These are phyloP conservation scores for Ardeotis arabs DNA, from an alignment of 2,113 vertebrate species.

Conservation along the genomic window DNA sequence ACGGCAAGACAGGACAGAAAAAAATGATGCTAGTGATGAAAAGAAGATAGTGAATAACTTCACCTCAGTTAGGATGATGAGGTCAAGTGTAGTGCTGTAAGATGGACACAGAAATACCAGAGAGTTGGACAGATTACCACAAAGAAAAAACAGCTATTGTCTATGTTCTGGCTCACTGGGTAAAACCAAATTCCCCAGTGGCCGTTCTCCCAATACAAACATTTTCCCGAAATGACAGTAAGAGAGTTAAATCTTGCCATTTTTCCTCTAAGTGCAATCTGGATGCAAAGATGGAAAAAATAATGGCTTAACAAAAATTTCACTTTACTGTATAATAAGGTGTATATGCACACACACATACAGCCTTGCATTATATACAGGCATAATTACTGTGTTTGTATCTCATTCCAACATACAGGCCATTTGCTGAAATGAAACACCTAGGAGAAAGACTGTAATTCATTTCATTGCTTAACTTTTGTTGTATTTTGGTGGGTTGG, in stretches of 20 bases:
- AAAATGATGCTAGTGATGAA: background rate
- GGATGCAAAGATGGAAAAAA: background rate
- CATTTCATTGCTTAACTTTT: background rate
- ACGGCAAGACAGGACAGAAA: background rate
- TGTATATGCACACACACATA: too few species aligned
- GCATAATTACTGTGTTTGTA: background rate
- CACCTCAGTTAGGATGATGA: background rate
- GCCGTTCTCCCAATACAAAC: rapidly evolving
- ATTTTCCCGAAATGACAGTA: background rate
- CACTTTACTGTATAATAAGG: background rate
- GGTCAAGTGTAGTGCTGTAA: background rate
- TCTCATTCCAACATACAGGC: background rate
- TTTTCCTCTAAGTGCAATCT: background rate
- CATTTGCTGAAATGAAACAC: conserved; percentile 5
- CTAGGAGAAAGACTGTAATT: background rate
- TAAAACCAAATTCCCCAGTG: background rate
- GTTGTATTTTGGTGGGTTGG: background rate
- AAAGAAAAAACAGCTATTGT: background rate
- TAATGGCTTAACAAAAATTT: background rate
- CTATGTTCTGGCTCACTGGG: background rate
- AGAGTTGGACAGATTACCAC: background rate
- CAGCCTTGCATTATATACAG: background rate
- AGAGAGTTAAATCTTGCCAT: background rate
- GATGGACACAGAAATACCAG: background rate
- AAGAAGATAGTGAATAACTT: background rate